Conservation (phyloP, 1,140 invertebrate genomes). For the Drosophila grimshawi region DNA sequence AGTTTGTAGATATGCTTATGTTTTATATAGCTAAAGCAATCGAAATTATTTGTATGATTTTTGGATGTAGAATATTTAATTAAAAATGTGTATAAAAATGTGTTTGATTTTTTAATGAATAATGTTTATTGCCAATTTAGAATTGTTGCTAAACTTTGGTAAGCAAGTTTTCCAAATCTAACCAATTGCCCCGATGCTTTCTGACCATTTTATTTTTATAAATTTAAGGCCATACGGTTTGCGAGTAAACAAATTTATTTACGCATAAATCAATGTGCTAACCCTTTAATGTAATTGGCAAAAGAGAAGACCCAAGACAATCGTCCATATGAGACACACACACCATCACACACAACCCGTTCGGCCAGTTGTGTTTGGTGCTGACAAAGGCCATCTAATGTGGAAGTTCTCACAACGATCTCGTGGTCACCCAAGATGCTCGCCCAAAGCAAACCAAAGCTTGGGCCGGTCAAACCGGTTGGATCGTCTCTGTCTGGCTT, state of each 20-base stretch:
- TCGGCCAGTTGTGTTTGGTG: constrained; percentile 63
- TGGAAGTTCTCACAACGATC: constrained; percentile 69
- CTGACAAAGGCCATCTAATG: constrained; percentile 74
- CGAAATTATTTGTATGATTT: constrained; percentile 39
- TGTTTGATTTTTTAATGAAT: constrained; percentile 1
- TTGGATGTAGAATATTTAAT: constrained; percentile 74
- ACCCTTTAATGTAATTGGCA: constrained; percentile 41
- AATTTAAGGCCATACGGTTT: neutral
- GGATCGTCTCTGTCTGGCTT: constrained; percentile 28
- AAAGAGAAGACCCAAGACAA: constrained; percentile 30
- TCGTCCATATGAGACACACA: constrained; percentile 4
- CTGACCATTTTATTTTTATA: constrained; percentile 4
- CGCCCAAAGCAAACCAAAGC: constrained; percentile 29
- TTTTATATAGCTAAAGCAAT: constrained; percentile 17
- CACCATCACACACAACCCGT: constrained; percentile 43
- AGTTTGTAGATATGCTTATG: constrained; percentile 51
- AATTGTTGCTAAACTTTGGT: too few relatives aligned
- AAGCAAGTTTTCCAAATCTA: too few relatives aligned
- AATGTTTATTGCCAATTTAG: too few relatives aligned
- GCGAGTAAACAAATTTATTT: constrained; percentile 58
- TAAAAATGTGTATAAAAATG: constrained; percentile 52
- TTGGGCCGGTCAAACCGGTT: constrained; percentile 84
- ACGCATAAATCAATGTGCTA: constrained; percentile 67
- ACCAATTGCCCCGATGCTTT: too few relatives aligned
- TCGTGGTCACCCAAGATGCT: constrained; percentile 71